phyloP scores from a whole-genome alignment of 1,140 invertebrate genomes.

The Anastrepha ludens region DNA sequence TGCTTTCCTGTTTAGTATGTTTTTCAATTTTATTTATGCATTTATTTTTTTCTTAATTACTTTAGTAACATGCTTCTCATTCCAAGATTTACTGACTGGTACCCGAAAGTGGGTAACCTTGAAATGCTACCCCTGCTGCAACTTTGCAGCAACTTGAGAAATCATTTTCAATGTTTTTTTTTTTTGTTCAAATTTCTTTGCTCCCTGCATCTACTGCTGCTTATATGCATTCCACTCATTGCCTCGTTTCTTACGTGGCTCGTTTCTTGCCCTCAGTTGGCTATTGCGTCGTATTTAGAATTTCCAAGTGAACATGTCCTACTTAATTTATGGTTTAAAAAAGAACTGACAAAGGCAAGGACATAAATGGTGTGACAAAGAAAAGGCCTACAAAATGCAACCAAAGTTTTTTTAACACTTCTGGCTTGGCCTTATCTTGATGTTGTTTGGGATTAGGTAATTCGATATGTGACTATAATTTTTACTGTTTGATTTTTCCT shows the following conservation, averaged over 20 bases:
- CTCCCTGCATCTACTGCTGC: not conserved
- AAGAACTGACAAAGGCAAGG: not conserved
- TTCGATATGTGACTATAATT: not conserved
- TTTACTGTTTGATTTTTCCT: not conserved
- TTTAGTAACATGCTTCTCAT: not conserved
- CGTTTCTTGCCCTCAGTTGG: not conserved
- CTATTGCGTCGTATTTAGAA: conserved; percentile 23
- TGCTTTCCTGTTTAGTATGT: not conserved
- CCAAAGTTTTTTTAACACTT: not conserved
- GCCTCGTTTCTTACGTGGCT: not conserved
- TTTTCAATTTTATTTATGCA: not conserved
- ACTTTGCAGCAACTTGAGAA: conserved; percentile 6
- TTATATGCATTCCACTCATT: not conserved
- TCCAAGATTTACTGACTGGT: not conserved
- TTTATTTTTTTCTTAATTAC: not conserved
- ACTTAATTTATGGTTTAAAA: conserved; percentile 8
- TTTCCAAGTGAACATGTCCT: not conserved
- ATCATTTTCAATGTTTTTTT: not conserved
- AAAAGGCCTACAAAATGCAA: not conserved
- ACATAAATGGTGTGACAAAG: not conserved
- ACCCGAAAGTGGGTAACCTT: conserved; percentile 33
- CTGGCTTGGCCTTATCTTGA: not conserved
- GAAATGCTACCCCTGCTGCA: not conserved
- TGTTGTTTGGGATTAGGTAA: not conserved
- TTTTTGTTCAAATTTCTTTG: not conserved